phyloP scores from a whole-genome alignment of 2,797 vertebrate genomes.

The Choloepus didactylus region DNA sequence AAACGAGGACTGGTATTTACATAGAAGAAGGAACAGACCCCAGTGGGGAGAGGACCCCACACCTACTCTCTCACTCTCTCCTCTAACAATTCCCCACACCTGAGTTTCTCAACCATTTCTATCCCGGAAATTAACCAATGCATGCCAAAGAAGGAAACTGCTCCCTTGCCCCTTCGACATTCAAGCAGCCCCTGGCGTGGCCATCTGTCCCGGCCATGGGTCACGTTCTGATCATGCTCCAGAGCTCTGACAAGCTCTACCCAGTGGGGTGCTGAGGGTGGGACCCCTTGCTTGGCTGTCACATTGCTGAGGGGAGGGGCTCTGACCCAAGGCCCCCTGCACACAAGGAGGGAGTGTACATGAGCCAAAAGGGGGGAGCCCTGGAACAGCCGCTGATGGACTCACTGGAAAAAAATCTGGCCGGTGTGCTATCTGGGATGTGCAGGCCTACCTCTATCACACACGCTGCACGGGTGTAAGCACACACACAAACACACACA shows the following conservation, averaged over 20 bases:
- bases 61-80: neutral
- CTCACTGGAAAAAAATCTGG: neutral
- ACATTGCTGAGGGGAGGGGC: neutral
- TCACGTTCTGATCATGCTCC: neutral
- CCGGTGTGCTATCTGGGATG: neutral
- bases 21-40: constrained; percentile 49
- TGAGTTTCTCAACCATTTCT: neutral
- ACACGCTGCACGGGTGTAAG: neutral
- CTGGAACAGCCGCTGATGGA: neutral
- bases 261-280: neutral
- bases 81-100: neutral
- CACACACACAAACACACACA: neutral
- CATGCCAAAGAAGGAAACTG: neutral
- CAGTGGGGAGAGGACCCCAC: neutral
- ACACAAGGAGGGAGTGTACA: neutral
- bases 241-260: neutral
- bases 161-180: neutral
- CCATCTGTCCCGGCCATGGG: neutral
- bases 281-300: neutral
- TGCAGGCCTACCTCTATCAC: neutral
- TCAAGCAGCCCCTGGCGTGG: neutral
- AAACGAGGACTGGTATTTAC: neutral
- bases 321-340: neutral
- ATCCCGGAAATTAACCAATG: constrained; percentile 51
- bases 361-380: neutral